Base-by-base conservation (phyloP, 2,797 vertebrate species). In the Anguilla obscura region DNA sequence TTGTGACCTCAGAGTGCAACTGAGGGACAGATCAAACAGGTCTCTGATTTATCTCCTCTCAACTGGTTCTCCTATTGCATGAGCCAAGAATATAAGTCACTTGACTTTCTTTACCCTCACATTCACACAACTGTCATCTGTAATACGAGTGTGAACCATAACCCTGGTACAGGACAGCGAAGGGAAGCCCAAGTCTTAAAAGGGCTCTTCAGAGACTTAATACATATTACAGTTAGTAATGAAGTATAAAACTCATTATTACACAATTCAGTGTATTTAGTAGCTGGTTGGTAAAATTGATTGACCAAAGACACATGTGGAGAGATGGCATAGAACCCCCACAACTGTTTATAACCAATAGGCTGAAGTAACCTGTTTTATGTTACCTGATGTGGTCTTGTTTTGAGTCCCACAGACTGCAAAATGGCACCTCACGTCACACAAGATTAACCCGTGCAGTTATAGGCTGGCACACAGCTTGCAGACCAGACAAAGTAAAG, bases 401-500 rank as follows among this genome's bases (percentile, higher is more conserved):
- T 52, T 86, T 84, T 88, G 88, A 89, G 92, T 91, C 90, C 91
- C 93, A 0, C 0, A 60, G 80, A 85, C 85, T 90, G 9, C 0
- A 89, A 89, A 86, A 85, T 86, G 91, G 90, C 91, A 88, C 74
- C 90, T 89, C 0, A 89, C 74, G 76, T 91, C 90, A 91, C 88
- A 93, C 91, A 94, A 92, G 93, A 87, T 93, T 93, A 95, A 93
- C 92, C 92, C 90, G 88, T 92, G 88, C 89, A 91, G 91, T 92
- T 90, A 92, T 87, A 90, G 91, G 90, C 91, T 91, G 91, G 89
- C 92, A 87, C 86, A 56, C 88, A 86, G 90, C 90, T 94, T 89
- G 90, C 92, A 93, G 91, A 93, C 91, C 92, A 94, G 93, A 93
- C 88, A 93, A 92, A 94, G 91, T 93, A 91, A 93, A 92, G 89